Base-by-base conservation (phyloP, 2,888 invertebrate species). In the Cataglyphis rosenhaueri region DNA sequence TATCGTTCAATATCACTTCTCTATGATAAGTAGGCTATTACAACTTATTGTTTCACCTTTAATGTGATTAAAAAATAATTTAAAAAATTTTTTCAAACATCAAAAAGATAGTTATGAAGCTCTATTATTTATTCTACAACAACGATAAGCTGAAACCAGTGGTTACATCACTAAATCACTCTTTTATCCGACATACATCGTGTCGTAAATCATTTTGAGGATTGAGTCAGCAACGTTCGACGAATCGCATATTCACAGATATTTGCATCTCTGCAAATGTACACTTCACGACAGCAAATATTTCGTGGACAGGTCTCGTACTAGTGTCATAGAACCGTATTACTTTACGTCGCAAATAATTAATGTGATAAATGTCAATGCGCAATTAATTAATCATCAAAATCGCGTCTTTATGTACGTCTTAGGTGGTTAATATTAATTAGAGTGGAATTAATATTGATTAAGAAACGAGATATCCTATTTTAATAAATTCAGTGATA, bases 121-220 rank as follows among this genome's bases (percentile, higher is more conserved):
- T 35, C 1, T 32, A 15, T 62, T 18, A 15, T 62, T 71, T 71
- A 55, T n/a, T 25, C 9, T 38, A 38, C 25, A 25, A 10, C 12
- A 38, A 9, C n/a, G 48, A 32, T 55, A 71, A 71, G 18, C 25
- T 57, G n/a, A n/a, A 48, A 18, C 29, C 29, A 55, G 3, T 12
- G 25, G 18, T 38, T 25, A 41, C 10, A 41, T 44, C 5, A 61
- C 6, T 59, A 41, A 73, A 61, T 73, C 38, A 57, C n/a, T 41
- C 44, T 6, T 41, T 73, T 29, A 29, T 29, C 12, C n/a, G 3
- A 18, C 12, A 29, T 48, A 18, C n/a, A 44, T 61, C 15, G 29
- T 44, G 29, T n/a, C 29, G 25, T 59, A 61, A 59, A 61, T 73
- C 9, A 59, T 73, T 41, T 73, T n/a, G 12, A 3, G 25, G n/a